phyloP scores from a whole-genome alignment of 2,113 vertebrate species.

The Dicentrarchus labrax region DNA sequence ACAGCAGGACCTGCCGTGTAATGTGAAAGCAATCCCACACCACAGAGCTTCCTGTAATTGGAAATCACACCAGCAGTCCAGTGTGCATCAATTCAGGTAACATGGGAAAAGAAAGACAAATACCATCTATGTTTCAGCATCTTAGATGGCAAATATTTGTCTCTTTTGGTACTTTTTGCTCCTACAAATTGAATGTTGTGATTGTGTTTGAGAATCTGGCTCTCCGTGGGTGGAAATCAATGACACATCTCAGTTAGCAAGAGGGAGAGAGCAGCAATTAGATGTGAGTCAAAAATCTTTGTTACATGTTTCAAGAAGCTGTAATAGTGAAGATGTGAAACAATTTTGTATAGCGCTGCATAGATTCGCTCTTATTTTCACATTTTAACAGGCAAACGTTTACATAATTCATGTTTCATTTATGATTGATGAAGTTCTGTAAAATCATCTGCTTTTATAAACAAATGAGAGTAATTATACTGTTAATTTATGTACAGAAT shows the following conservation, averaged over 20 bases:
- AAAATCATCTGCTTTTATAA: slow-evolving; percentile 7
- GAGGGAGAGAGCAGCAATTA: slow-evolving; percentile 20
- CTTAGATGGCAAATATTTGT: slow-evolving; percentile 51
- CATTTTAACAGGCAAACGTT: slow-evolving; percentile 26
- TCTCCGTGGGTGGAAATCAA: slow-evolving; percentile 26
- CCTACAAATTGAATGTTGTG: slow-evolving; percentile 51
- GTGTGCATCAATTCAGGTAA: slow-evolving; percentile 34
- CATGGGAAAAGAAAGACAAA: slow-evolving; percentile 46
- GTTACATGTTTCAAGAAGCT: slow-evolving; percentile 15
- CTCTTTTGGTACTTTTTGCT: slow-evolving; percentile 33
- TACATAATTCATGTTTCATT: slow-evolving; percentile 47
- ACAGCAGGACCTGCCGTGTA: slow-evolving; percentile 37
- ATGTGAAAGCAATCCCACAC: slow-evolving; percentile 58
- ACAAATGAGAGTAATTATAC: slow-evolving; percentile 33
- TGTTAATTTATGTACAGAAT: slow-evolving; percentile 31
- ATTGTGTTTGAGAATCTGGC: slow-evolving; percentile 40
- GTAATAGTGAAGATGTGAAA: slow-evolving; percentile 19
- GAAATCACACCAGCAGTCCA: slow-evolving; percentile 51
- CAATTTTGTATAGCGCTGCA: background rate
- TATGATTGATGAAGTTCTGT: slow-evolving; percentile 36
- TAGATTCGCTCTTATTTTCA: slow-evolving; percentile 11
- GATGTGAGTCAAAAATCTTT: background rate
- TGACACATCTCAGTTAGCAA: slow-evolving; percentile 17
- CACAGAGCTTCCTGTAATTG: slow-evolving; percentile 55
- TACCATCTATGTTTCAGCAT: slow-evolving; percentile 21